phyloP scores from a whole-genome alignment of 2,888 invertebrate species.

The Tachina fera region DNA sequence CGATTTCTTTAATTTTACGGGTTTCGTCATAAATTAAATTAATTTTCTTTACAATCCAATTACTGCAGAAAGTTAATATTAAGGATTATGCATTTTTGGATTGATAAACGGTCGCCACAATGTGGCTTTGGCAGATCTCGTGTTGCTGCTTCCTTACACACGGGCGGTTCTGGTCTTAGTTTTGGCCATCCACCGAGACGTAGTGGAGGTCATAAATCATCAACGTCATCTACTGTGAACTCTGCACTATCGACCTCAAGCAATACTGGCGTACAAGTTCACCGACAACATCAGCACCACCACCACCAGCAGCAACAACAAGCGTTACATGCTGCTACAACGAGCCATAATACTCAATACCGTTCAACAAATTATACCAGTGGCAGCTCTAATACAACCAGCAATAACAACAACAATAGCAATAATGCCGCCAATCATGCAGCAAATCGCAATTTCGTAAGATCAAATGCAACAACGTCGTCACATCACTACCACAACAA shows the following conservation, averaged over 20 bases:
- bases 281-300: conserved; percentile 75
- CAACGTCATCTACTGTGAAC: conserved; percentile 75
- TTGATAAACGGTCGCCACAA: conserved; percentile 91
- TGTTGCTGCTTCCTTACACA: conserved; percentile 87
- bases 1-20: no score
- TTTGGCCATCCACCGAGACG: conserved; percentile 83
- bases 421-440: conserved; percentile 62
- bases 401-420: conserved; percentile 74
- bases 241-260: conserved; percentile 27
- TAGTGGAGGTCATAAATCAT: conserved; percentile 79
- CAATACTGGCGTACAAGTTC: conserved; percentile 85
- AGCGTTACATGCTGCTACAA: conserved; percentile 58
- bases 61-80: background rate
- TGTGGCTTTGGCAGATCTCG: conserved; percentile 90
- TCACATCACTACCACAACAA: conserved; percentile 67
- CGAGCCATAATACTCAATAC: conserved; percentile 44
- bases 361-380: conserved; percentile 65
- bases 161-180: conserved; percentile 84
- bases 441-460: conserved; percentile 71
- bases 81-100: conserved; percentile 91
- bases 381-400: conserved; percentile 72
- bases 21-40: background rate
- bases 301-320: conserved; percentile 74
- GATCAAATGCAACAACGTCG: conserved; percentile 52
- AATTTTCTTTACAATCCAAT: background rate